phyloP scores from a whole-genome alignment of 2,888 invertebrate species.

The Lobophora halterata region DNA sequence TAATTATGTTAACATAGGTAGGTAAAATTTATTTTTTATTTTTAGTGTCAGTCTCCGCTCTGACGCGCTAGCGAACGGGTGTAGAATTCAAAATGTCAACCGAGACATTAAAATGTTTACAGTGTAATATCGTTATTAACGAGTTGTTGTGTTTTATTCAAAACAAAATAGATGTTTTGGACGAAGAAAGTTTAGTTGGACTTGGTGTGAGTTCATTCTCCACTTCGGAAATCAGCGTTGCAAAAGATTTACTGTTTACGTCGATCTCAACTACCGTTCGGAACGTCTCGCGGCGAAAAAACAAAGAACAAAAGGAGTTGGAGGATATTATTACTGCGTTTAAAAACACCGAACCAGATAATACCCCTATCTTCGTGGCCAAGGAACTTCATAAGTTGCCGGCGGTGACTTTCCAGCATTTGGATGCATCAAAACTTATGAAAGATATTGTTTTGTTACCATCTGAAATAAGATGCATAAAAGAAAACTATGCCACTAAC shows the following conservation, averaged over 20 bases:
- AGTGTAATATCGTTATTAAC: slow-evolving; percentile 7
- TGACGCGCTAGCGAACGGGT: slow-evolving; percentile 1
- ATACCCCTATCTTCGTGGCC: slow-evolving; percentile 1
- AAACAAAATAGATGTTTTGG: slow-evolving; percentile 7
- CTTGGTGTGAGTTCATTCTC: background rate
- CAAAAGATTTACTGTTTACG: slow-evolving; percentile 1
- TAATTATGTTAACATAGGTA: no score
- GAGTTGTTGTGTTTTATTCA: slow-evolving; percentile 8
- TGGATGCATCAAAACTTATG: background rate
- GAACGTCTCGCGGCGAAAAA: slow-evolving; percentile 3
- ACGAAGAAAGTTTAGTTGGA: slow-evolving; percentile 4
- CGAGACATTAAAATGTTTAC: slow-evolving; percentile 5
- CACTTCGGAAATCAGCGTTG: background rate
- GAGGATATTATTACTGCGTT: slow-evolving; percentile 26
- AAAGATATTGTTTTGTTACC: slow-evolving; percentile 1
- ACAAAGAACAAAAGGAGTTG: slow-evolving; percentile 4
- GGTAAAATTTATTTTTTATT: no score
- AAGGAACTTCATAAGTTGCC: slow-evolving; percentile 1
- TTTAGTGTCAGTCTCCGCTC: slow-evolving; percentile 4
- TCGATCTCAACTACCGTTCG: slow-evolving; percentile 4
- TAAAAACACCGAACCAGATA: background rate
- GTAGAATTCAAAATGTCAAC: slow-evolving; percentile 8
- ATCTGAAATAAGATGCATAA: slow-evolving; percentile 1
- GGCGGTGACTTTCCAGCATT: background rate
- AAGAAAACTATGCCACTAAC: slow-evolving; percentile 1